phyloP scores from a whole-genome alignment of 2,888 invertebrate species.

The Leucania comma region DNA sequence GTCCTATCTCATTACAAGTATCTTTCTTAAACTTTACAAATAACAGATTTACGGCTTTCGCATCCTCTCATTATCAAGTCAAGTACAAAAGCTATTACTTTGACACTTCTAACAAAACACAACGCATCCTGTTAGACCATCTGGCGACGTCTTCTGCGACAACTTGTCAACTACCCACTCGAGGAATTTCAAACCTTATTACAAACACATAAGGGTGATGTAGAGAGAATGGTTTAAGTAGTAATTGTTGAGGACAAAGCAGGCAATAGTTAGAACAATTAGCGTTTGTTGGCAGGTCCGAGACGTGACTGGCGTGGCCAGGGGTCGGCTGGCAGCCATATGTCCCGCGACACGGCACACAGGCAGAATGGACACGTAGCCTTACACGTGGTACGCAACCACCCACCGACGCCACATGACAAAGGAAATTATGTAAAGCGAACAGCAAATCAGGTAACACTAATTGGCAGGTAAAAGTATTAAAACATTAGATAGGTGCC shows the following conservation, averaged over 20 bases:
- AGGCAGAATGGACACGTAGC: conserved; percentile 38
- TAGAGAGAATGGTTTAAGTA: conserved; percentile 46
- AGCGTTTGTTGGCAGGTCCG: conserved; percentile 75
- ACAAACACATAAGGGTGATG: conserved; percentile 28
- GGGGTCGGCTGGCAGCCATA: conserved; percentile 74
- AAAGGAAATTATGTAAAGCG: conserved; percentile 12
- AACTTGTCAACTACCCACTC: conserved; percentile 46
- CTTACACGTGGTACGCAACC: conserved; percentile 38
- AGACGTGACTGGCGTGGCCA: conserved; percentile 67
- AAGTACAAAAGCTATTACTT: conserved; percentile 76
- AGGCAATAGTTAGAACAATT: conserved; percentile 75
- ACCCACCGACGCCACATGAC: neutral
- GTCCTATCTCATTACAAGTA: conserved; percentile 55
- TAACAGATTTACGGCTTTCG: conserved; percentile 71
- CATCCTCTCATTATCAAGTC: conserved; percentile 69
- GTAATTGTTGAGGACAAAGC: conserved; percentile 70
- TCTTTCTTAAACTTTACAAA: conserved; percentile 66
- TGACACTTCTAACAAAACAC: conserved; percentile 77
- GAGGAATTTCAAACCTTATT: conserved; percentile 54
- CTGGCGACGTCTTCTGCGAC: conserved; percentile 70
- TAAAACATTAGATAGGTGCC: neutral
- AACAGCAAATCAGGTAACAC: neutral
- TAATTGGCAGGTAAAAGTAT: neutral
- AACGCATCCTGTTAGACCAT: conserved; percentile 78
- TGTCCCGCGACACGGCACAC: conserved; percentile 59